A percentile compares a stretch with the other conserved stretches of the same genome.
Conservation (phyloP, 2,113 vertebrate species). For the Sinocyclocheilus grahami region DNA sequence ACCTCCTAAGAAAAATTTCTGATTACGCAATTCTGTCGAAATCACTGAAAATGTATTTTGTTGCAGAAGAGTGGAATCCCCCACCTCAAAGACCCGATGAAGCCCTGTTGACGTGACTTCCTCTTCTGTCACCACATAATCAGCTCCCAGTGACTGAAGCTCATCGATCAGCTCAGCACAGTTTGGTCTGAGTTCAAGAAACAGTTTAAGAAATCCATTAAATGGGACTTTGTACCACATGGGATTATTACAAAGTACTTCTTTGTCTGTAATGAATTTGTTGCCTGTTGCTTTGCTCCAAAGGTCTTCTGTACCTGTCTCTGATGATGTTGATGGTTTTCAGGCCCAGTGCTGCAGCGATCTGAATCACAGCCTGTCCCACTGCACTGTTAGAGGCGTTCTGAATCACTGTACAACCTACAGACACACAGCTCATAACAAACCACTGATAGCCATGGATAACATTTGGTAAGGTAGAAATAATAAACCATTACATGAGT, state of each 20-base stretch:
- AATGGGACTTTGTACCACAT: background rate
- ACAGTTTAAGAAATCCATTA: background rate
- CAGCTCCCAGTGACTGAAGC: conserved; percentile 65
- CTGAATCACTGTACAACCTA: conserved; percentile 93
- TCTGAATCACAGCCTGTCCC: conserved; percentile 96
- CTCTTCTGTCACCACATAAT: conserved; percentile 72
- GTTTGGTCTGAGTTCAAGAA: conserved; percentile 56
- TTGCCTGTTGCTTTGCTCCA: background rate
- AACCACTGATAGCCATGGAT: background rate
- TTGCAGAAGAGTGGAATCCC: background rate
- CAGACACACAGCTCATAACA: background rate
- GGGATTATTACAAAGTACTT: background rate
- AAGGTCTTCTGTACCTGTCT: conserved; percentile 80
- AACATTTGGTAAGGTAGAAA: background rate
- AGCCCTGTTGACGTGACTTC: conserved; percentile 67
- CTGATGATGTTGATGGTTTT: conserved; percentile 90
- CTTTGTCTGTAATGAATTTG: background rate
- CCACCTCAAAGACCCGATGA: conserved; percentile 70
- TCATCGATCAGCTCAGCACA: conserved; percentile 69
- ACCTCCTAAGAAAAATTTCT: conserved; percentile 55
- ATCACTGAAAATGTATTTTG: background rate
- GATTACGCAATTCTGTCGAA: background rate
- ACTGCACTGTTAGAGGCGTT: conserved; percentile 95
- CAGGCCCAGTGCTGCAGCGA: conserved; percentile 85
- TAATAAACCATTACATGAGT: background rate